These are phyloP conservation scores for Chaenodraco wilsoni DNA, from an alignment of 2,797 vertebrate species.

Conservation along the genomic window DNA sequence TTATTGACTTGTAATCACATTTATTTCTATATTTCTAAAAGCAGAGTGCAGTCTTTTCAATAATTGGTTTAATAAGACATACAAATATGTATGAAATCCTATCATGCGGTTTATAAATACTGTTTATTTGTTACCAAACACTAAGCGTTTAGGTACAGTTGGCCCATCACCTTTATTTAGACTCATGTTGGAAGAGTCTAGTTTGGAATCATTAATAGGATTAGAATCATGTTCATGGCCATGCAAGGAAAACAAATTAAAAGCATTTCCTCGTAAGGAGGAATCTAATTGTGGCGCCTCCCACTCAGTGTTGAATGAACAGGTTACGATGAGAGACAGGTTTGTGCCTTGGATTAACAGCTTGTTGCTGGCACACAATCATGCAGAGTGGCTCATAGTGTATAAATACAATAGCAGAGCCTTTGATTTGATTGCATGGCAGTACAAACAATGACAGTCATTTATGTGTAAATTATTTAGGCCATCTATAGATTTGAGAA, in stretches of 20 bases:
- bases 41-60: neutral
- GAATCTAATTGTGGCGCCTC: slow-evolving; percentile 54
- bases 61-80: neutral
- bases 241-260: slow-evolving; percentile 1
- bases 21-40: neutral
- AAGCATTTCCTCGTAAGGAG: slow-evolving; percentile 5
- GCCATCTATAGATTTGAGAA: slow-evolving; percentile 1
- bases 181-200: neutral
- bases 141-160: neutral
- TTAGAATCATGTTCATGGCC: neutral
- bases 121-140: neutral
- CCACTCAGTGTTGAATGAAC: slow-evolving; percentile 57
- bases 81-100: neutral
- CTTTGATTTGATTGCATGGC: neutral
- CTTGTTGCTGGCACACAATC: slow-evolving; percentile 23
- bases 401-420: neutral
- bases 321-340: slow-evolving; percentile 46
- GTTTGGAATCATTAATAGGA: slow-evolving; percentile 22
- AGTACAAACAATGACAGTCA: neutral
- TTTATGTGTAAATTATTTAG: neutral
- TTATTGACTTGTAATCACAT: neutral
- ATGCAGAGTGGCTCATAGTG: slow-evolving; percentile 1
- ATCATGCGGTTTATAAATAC: neutral
- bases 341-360: slow-evolving; percentile 43
- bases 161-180: neutral